These are phyloP conservation scores for Drosophila ficusphila DNA, from an alignment of 1,140 invertebrate species.

Conservation along the genomic window DNA sequence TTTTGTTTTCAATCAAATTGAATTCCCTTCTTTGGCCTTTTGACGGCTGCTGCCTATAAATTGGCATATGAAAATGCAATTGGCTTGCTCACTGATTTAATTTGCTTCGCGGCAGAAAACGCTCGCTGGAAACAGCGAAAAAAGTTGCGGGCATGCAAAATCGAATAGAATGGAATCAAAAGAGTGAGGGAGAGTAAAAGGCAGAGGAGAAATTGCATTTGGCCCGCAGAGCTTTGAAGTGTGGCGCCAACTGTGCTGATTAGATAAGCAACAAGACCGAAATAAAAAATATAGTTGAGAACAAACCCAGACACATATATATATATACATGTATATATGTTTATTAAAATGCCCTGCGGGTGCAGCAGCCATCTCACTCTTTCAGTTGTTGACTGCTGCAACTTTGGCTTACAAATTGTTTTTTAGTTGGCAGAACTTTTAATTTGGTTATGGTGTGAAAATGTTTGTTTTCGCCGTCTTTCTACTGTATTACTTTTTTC, in stretches of 20 bases:
- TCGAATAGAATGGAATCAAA: neutral
- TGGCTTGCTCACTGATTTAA: conserved; percentile 60
- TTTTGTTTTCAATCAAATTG: conserved; percentile 16
- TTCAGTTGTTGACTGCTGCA: conserved; percentile 55
- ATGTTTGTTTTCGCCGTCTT: conserved; percentile 56
- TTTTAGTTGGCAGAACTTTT: conserved; percentile 77
- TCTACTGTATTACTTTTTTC: neutral
- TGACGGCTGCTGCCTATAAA: conserved; percentile 43
- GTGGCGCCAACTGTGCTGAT: conserved; percentile 66
- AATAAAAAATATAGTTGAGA: conserved; percentile 4
- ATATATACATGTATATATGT: conserved; percentile 14
- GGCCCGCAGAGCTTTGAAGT: conserved; percentile 62
- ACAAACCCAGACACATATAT: neutral
- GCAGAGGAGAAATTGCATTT: conserved; percentile 39
- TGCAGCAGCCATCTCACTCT: neutral
- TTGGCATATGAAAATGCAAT: conserved; percentile 73
- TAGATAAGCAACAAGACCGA: conserved; percentile 65
- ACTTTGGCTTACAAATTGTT: conserved; percentile 79
- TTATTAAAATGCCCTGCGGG: conserved; percentile 33
- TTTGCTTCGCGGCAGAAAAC: conserved; percentile 25
- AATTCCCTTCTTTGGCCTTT: conserved; percentile 20
- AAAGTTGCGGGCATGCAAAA: conserved; percentile 15
- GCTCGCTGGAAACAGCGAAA: too few relatives aligned
- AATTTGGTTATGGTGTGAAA: conserved; percentile 80
- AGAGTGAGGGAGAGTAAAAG: neutral